phyloP scores from a whole-genome alignment of 2,113 vertebrate species.

The Taxidea taxus region DNA sequence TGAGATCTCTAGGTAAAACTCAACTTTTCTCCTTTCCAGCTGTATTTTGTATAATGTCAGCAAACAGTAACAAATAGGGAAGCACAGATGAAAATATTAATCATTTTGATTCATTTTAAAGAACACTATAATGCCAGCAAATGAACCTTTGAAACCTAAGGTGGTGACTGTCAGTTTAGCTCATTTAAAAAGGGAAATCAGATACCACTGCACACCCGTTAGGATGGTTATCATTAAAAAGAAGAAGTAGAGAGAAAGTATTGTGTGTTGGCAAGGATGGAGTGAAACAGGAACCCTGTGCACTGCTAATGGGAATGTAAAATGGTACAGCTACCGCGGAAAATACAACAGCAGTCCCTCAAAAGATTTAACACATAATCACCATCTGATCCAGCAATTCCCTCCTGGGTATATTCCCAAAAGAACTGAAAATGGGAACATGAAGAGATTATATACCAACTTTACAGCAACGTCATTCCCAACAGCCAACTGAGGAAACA shows the following conservation, averaged over 20 bases:
- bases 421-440: not conserved
- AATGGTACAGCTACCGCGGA: not conserved
- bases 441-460: not conserved
- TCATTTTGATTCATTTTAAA: constrained; percentile 19
- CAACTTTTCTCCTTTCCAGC: constrained; percentile 29
- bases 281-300: not conserved
- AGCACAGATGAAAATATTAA: not conserved
- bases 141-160: not conserved
- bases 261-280: not conserved
- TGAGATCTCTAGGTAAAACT: not conserved
- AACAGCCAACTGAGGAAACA: not conserved
- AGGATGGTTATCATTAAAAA: not conserved
- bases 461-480: not conserved
- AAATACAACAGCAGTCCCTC: not conserved
- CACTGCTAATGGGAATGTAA: not conserved
- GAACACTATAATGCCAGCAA: not conserved
- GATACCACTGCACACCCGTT: not conserved
- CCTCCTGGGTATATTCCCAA: not conserved
- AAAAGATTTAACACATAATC: not conserved
- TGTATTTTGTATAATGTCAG: constrained; percentile 18
- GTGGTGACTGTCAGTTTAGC: not conserved
- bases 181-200: constrained; percentile 25
- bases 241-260: not conserved
- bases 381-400: not conserved
- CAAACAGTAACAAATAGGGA: constrained; percentile 4